Conservation (phyloP, 2,797 vertebrate genomes). For the Ataeniobius toweri region DNA sequence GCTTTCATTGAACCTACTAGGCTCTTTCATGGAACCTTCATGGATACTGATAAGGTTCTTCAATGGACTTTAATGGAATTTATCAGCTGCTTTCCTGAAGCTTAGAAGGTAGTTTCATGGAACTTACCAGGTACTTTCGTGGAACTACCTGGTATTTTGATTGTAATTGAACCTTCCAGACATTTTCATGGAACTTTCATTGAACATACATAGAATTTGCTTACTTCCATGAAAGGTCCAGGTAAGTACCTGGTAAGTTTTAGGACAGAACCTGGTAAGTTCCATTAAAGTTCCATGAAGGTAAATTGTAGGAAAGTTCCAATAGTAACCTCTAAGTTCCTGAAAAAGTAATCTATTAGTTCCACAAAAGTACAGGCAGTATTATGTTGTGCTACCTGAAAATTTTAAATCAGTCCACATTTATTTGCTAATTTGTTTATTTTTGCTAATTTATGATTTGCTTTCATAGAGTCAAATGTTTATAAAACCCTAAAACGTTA, state of each 20-base stretch:
- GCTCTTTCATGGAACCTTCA: background rate
- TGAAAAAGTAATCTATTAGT: background rate
- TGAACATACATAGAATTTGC: too few species aligned
- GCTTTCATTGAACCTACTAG: background rate
- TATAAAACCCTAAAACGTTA: background rate
- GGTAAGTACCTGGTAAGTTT: too few species aligned
- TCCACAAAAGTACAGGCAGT: background rate
- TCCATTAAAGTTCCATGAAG: background rate
- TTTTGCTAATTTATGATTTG: background rate
- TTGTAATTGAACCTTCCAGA: too few species aligned
- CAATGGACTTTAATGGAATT: background rate
- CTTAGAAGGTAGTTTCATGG: too few species aligned
- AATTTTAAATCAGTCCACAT: background rate
- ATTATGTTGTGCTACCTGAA: background rate
- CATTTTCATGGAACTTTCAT: too few species aligned
- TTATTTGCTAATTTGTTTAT: too few species aligned
- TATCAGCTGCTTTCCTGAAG: background rate
- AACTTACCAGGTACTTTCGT: too few species aligned
- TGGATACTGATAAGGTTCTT: background rate
- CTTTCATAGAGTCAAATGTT: background rate
- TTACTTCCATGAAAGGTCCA: background rate
- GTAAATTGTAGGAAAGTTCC: background rate
- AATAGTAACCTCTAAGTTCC: background rate
- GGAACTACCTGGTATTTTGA: too few species aligned
- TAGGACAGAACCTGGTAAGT: too few species aligned